Base-by-base conservation (phyloP, 1,140 invertebrate species). In the Druon quercuslanigerum region DNA sequence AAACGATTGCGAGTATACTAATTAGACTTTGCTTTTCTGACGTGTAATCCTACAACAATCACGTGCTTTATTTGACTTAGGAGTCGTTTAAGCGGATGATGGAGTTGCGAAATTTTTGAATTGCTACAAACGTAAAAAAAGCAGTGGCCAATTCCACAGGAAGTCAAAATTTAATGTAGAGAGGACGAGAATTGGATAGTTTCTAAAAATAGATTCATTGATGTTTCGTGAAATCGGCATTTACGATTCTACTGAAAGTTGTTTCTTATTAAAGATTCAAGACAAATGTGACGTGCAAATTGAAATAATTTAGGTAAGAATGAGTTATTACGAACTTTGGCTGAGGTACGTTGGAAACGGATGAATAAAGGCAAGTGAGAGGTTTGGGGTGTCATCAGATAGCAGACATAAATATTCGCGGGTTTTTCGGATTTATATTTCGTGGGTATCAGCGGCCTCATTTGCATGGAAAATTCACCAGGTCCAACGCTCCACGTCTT, bases 391-490 rank as follows among this genome's bases (percentile, higher is more conserved):
- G 81, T 74, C 79, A 82, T 85, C 83, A 87, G 87, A 90, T 91
- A 89, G 89, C 87, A 84, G 85, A 84, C 87, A 91, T 91, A 90
- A 91, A 91, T 91, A 91, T 89, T 82, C 80, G 77, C 51, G 82
- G 84, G 83, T 90, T 88, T 90, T 90, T 88, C 83, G 86, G 86
- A 91, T 90, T 90, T 91, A 91, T 90, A 91, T 89, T 88, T 90
- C 83, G 82, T 83, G 83, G 85, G 85, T 90, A 90, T 90, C 89
- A 85, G 86, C 82, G 76, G 88, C 88, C 89, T 90, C 88, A 90
- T 90, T 91, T 91, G 89, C 89, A 90, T 90, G 74, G 82, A 78
- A 86, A 90, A 90, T 91, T 90, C 90, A 90, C 82, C 76, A 84
- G 75, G 78, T 57, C 79, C 85, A 78, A 83, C 82, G 83, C 72